Base-by-base conservation (phyloP, 2,113 vertebrate species). In the Spermophilus dauricus region DNA sequence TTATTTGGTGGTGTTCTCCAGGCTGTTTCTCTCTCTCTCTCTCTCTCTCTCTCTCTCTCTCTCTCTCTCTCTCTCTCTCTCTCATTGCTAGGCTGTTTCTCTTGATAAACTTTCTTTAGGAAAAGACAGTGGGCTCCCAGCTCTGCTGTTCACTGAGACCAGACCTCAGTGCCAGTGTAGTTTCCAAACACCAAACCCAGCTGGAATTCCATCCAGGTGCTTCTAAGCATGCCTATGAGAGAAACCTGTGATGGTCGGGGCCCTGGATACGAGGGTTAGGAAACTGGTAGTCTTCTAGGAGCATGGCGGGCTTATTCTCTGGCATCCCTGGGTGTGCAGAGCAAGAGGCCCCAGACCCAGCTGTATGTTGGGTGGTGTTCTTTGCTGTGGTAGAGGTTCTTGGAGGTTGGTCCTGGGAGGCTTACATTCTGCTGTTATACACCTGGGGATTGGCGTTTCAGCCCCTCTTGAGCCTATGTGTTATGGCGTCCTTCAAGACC, bases 151-250 rank as follows among this genome's bases (percentile, higher is more conserved):
- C 51, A 0, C 12, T 32, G 75, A 30, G 91, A 58, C 97, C 80
- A 0, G 6, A 5, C 53, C 5, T 93, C 89, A 34, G n/a, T 0
- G 76, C 83, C 93, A 93, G 7, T 9, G 6, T 20, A 77, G 69
- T 86, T 39, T 9, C 45, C 18, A 24, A 56, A 76, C 53, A 26
- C 61, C 28, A 3, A 89, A 9, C 0, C 0, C 89, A 85, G 45
- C 82, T 56, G 92, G 91, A 97, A 37, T 84, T 24, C 2, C 28
- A 0, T 95, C 91, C 34, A 70, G 37, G 91, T n/a, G 2, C 42
- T 93, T 81, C 80, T 20, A n/a, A 92, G 65, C 39, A 24, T 91
- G 63, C 65, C 45, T 70, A 48, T 93, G 37, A 96, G 67, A 92
- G 85, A 14, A 61, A 24, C 16, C 30, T 4, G 13, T 67, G 56